Evolutionary conservation across 2,113 vertebrate species (phyloP).

Genomic region (Pseudorhombus dupliciocellatus): DNA sequence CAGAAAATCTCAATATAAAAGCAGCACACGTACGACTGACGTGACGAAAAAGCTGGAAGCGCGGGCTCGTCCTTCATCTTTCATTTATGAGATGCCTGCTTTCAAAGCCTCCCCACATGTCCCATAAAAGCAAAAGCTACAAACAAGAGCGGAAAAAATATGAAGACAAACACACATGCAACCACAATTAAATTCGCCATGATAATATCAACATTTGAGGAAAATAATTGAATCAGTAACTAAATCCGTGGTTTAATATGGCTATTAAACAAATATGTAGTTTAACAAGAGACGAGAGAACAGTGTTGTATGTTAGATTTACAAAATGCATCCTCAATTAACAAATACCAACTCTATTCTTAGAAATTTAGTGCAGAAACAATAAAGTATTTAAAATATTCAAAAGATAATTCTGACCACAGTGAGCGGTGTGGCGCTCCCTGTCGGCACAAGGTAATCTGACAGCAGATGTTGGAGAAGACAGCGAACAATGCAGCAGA

Average conservation of each 20-base stretch:
- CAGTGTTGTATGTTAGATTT: not conserved
- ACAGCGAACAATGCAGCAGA: not conserved
- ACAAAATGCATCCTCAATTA: not conserved
- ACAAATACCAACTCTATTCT: not conserved
- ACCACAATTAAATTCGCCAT: no score
- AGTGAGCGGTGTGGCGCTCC: not conserved
- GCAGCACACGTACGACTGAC: not conserved
- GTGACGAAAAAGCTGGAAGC: slow-evolving; percentile 40
- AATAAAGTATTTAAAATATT: no score
- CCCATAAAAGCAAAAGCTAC: no score
- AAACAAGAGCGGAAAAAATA: no score
- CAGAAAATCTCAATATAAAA: not conserved
- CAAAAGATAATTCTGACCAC: no score
- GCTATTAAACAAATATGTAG: not conserved
- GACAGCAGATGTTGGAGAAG: not conserved
- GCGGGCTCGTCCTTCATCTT: slow-evolving; percentile 40
- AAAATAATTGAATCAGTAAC: slow-evolving; percentile 18
- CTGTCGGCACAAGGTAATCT: not conserved
- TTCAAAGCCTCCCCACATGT: no score
- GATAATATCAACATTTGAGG: no score
- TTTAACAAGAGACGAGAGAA: not conserved
- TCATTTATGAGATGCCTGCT: slow-evolving; percentile 45
- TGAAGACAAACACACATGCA: no score
- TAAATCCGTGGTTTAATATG: slow-evolving; percentile 7
- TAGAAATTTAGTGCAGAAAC: not conserved